Conservation (phyloP, 2,113 vertebrate species). For the Carassius carassius region DNA sequence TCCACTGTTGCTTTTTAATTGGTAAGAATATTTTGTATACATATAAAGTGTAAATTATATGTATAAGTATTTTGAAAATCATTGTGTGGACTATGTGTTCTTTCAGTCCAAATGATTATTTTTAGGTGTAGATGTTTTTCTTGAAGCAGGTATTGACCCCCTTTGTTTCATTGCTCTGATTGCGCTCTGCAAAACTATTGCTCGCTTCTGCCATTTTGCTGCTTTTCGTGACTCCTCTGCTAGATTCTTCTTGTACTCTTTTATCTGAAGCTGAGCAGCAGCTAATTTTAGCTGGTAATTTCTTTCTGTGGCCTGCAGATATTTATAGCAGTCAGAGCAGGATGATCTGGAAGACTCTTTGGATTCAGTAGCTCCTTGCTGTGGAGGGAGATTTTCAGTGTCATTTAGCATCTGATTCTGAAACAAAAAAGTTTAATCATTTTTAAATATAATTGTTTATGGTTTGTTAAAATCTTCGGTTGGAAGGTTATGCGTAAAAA, state of each 20-base stretch:
- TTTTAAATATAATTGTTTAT: not conserved
- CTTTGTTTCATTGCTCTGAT: conserved; percentile 38
- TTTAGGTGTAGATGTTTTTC: conserved; percentile 1
- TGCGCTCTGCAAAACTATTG: conserved; percentile 45
- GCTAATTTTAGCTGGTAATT: conserved; percentile 39
- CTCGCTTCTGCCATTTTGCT: conserved; percentile 44
- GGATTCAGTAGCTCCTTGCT: not conserved
- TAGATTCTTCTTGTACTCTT: conserved; percentile 41
- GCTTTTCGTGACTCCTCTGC: conserved; percentile 37
- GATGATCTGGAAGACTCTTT: not conserved
- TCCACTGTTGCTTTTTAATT: conserved; percentile 37
- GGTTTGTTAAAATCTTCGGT: not conserved
- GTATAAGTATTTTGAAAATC: conserved; percentile 27
- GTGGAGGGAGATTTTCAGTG: not conserved
- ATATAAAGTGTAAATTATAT: conserved; percentile 32
- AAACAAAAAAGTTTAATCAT: not conserved
- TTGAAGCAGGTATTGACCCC: not conserved
- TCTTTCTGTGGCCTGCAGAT: conserved; percentile 13
- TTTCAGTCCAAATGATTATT: not conserved
- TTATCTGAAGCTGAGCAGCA: conserved; percentile 35
- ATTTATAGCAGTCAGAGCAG: conserved; percentile 31
- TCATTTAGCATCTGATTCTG: not conserved
- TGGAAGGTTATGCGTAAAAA: not conserved
- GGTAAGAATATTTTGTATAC: conserved; percentile 17
- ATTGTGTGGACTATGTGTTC: not conserved